A percentile compares a stretch with the other conserved stretches of the same genome.
These are phyloP conservation scores for Diachasmimorpha longicaudata DNA, from an alignment of 1,140 invertebrate species.

Conservation along the genomic window DNA sequence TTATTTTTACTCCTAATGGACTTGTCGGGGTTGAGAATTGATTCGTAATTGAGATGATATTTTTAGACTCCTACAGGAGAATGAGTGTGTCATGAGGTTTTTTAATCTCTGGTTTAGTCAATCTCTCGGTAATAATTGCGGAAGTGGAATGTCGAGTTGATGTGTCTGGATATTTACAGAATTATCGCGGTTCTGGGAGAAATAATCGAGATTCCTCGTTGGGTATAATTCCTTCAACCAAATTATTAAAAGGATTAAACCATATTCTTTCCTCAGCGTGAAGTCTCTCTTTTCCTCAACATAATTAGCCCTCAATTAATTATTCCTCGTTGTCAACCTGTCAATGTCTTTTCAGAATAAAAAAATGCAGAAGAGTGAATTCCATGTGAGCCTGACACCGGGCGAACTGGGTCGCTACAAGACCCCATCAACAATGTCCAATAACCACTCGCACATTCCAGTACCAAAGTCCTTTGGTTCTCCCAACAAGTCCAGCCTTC, in stretches of 20 bases:
- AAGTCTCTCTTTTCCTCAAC: no score
- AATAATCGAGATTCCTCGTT: no score
- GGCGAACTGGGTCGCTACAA: slow-evolving; percentile 21
- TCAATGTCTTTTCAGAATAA: slow-evolving; percentile 16
- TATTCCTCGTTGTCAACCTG: no score
- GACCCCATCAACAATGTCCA: slow-evolving; percentile 10
- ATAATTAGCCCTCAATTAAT: no score
- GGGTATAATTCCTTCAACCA: no score
- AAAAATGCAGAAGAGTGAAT: slow-evolving; percentile 54
- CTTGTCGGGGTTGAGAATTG: neutral
- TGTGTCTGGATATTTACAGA: no score
- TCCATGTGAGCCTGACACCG: slow-evolving; percentile 41
- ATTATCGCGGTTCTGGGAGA: no score
- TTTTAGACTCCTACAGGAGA: neutral
- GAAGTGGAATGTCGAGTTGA: no score
- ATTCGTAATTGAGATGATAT: neutral
- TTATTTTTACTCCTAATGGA: neutral
- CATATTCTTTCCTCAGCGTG: no score
- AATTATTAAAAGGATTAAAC: no score
- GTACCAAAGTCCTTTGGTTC: slow-evolving; percentile 45
- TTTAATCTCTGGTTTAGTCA: no score
- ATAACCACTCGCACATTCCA: slow-evolving; percentile 57
- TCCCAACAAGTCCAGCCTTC: slow-evolving; percentile 33
- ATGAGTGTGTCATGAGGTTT: neutral
- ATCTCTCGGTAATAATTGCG: no score